Percentiles rank a stretch among this genome's conserved stretches.
Evolutionary conservation across 2,888 invertebrate species (phyloP).

Genomic region (Epicampocera succincta): DNA sequence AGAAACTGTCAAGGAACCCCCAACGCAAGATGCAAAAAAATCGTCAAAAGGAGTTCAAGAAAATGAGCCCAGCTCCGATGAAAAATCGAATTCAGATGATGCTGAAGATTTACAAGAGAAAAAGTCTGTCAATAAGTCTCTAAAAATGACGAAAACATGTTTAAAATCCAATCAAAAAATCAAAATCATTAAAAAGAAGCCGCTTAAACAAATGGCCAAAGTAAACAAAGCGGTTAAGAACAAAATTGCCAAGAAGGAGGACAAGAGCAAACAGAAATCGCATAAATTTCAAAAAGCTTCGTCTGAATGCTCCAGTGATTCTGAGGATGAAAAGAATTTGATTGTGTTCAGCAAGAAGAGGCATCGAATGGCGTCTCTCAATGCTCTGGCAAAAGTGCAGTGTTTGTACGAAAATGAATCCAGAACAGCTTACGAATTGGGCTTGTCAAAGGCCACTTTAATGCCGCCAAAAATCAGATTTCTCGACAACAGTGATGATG

Average conservation of each 20-base stretch:
- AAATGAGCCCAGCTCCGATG: constrained; percentile 39
- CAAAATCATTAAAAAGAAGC: constrained; percentile 63
- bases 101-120: constrained; percentile 15
- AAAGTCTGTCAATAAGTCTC: constrained; percentile 15
- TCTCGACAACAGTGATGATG: constrained; percentile 82
- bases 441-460: constrained; percentile 82
- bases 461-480: constrained; percentile 82
- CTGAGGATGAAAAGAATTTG: constrained; percentile 79
- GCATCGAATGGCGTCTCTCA: constrained; percentile 93
- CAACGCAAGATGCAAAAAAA: background rate
- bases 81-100: constrained; percentile 41
- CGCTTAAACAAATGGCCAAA: constrained; percentile 62
- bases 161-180: constrained; percentile 50
- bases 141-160: constrained; percentile 45
- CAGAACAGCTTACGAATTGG: constrained; percentile 86
- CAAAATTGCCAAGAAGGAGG: constrained; percentile 55
- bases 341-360: constrained; percentile 86
- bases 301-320: constrained; percentile 75
- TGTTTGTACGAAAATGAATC: constrained; percentile 95
- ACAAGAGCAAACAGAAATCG: constrained; percentile 31
- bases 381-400: constrained; percentile 94
- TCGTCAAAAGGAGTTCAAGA: background rate
- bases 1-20: constrained; percentile 34
- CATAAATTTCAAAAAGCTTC: constrained; percentile 50
- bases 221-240: constrained; percentile 61